Percentiles rank a stretch among this genome's conserved stretches.
Evolutionary conservation across 2,888 invertebrate genomes (phyloP).

Genomic region (Epinotia brunnichana): DNA sequence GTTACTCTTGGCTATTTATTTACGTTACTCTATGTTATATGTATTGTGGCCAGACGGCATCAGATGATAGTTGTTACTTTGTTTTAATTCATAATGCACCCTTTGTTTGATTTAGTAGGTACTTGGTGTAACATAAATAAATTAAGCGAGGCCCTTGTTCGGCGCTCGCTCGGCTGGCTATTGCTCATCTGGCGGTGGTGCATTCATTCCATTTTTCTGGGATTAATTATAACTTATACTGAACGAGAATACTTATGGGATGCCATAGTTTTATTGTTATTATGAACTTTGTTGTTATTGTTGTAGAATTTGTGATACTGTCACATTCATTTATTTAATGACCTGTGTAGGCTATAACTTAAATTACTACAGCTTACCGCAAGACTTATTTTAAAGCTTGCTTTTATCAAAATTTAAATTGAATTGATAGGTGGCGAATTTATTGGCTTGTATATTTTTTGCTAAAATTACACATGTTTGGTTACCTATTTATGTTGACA

Average conservation of each 20-base stretch:
- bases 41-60: constrained; percentile 20
- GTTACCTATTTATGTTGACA: not conserved
- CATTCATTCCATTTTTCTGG: constrained; percentile 32
- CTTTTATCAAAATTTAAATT: not conserved
- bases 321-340: not conserved
- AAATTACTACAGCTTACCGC: not conserved
- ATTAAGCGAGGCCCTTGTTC: constrained; percentile 58
- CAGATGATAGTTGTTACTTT: constrained; percentile 32
- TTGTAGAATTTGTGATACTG: not conserved
- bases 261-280: constrained; percentile 5
- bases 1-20: constrained; percentile 60
- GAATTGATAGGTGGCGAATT: not conserved
- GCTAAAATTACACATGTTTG: not conserved
- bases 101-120: constrained; percentile 52
- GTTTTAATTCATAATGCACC: constrained; percentile 41
- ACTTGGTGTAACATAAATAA: constrained; percentile 61
- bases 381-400: not conserved
- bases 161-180: constrained; percentile 58
- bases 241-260: constrained; percentile 6
- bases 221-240: constrained; percentile 16
- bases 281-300: constrained; percentile 25
- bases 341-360: not conserved
- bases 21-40: constrained; percentile 40
- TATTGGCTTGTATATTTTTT: not conserved
- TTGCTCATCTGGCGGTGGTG: constrained; percentile 41